Conservation (phyloP, 2,113 vertebrate species). For the Arothron firmamentum region DNA sequence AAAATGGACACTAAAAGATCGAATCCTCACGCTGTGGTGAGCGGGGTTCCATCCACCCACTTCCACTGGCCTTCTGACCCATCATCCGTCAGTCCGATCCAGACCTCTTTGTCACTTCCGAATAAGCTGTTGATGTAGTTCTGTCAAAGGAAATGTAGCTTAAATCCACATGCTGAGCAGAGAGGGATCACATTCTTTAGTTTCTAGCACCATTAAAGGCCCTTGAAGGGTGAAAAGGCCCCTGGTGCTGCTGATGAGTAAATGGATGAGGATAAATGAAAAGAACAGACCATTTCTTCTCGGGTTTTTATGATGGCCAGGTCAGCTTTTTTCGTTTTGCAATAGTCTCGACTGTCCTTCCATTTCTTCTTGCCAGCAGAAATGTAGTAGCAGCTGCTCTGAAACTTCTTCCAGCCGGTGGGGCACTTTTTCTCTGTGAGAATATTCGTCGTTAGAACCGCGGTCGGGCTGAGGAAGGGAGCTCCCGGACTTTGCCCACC, state of each 20-base stretch:
- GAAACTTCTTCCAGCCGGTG: slow-evolving; percentile 38
- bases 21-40: slow-evolving; percentile 38
- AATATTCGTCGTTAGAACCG: no score
- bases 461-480: no score
- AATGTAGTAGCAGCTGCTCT: slow-evolving; percentile 51
- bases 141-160: slow-evolving; percentile 20
- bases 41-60: slow-evolving; percentile 55
- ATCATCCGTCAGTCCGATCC: slow-evolving; percentile 62
- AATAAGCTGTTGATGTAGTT: slow-evolving; percentile 44
- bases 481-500: slow-evolving; percentile 21
- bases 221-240: no score
- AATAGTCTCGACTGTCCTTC: slow-evolving; percentile 32
- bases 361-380: slow-evolving; percentile 42
- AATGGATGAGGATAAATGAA: not conserved
- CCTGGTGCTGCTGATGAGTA: not conserved
- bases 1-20: not conserved
- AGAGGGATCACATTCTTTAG: not conserved
- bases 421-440: slow-evolving; percentile 42
- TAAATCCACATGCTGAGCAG: not conserved
- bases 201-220: not conserved
- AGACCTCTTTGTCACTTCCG: slow-evolving; percentile 38
- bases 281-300: slow-evolving; percentile 55
- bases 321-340: slow-evolving; percentile 43
- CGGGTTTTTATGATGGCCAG: slow-evolving; percentile 44
- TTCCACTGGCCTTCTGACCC: slow-evolving; percentile 51